phyloP scores from a whole-genome alignment of 2,113 vertebrate genomes.

The Illadopsis cleaveri region DNA sequence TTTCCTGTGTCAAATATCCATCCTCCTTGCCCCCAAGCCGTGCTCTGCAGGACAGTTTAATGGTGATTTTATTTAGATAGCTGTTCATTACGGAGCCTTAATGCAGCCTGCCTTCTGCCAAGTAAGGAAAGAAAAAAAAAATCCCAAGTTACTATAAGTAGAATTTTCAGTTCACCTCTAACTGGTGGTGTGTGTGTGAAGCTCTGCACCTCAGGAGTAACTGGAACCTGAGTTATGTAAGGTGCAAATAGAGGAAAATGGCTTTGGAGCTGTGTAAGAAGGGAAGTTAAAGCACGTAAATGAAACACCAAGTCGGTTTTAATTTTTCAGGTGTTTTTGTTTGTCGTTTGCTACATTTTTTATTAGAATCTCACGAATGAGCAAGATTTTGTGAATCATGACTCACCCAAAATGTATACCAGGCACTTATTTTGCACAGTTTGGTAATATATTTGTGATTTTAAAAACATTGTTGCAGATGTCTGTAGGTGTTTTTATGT shows the following conservation, averaged over 20 bases:
- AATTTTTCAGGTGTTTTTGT: neutral
- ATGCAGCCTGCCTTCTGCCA: neutral
- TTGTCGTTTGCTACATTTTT: neutral
- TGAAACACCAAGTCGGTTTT: fast-evolving
- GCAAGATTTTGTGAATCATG: neutral
- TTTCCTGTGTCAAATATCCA: neutral
- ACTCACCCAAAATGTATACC: neutral
- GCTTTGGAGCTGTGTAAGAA: neutral
- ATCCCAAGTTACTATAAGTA: too few relatives aligned
- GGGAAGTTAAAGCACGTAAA: neutral
- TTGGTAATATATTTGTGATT: neutral
- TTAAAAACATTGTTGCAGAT: neutral
- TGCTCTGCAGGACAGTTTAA: neutral
- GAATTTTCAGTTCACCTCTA: neutral
- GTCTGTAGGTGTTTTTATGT: fast-evolving
- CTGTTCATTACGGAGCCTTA: neutral
- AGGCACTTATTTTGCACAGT: neutral
- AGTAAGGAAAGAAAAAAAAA: neutral
- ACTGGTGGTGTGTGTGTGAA: neutral
- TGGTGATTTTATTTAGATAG: neutral
- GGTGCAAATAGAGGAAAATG: neutral
- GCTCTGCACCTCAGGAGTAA: neutral
- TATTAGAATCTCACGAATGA: neutral
- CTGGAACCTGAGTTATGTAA: neutral
- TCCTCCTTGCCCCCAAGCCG: neutral